Evolutionary conservation across 1,140 invertebrate genomes (phyloP).

Genomic region (Campoletis sonorensis): DNA sequence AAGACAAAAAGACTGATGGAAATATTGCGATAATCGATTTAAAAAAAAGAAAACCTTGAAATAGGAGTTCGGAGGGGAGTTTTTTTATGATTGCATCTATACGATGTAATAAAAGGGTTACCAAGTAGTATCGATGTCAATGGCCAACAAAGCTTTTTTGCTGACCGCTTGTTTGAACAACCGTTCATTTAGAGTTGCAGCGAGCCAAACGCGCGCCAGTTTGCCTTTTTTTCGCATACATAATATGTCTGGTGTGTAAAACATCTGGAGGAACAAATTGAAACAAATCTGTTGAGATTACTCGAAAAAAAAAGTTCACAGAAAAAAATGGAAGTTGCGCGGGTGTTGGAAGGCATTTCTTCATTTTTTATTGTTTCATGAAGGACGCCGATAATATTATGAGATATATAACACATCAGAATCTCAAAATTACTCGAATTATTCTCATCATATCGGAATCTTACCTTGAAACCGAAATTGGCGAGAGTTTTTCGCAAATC

Average conservation of each 20-base stretch:
- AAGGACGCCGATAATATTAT: too few species aligned
- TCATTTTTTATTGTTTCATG: background rate
- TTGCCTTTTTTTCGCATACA: slow-evolving; percentile 48
- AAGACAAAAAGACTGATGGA: too few species aligned
- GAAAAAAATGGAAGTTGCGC: background rate
- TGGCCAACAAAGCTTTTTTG: background rate
- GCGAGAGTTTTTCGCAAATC: background rate
- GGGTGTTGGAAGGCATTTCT: background rate
- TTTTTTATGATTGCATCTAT: background rate
- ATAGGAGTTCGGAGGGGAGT: background rate
- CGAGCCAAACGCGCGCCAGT: slow-evolving; percentile 51
- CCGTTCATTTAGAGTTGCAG: slow-evolving; percentile 47
- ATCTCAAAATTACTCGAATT: background rate
- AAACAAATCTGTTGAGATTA: background rate
- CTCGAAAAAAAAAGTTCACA: background rate
- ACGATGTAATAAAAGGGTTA: slow-evolving; percentile 10
- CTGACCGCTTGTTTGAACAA: slow-evolving; percentile 45
- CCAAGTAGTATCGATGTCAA: slow-evolving; percentile 33
- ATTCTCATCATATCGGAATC: background rate
- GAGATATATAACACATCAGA: too few species aligned
- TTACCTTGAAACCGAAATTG: too few species aligned
- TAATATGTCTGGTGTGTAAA: slow-evolving; percentile 48
- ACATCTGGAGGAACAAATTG: slow-evolving; percentile 32
- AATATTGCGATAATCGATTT: background rate
- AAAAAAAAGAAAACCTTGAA: too few species aligned